A percentile compares a stretch with the other conserved stretches of the same genome.
Conservation (phyloP, 2,797 vertebrate genomes). For the Nasua narica region DNA sequence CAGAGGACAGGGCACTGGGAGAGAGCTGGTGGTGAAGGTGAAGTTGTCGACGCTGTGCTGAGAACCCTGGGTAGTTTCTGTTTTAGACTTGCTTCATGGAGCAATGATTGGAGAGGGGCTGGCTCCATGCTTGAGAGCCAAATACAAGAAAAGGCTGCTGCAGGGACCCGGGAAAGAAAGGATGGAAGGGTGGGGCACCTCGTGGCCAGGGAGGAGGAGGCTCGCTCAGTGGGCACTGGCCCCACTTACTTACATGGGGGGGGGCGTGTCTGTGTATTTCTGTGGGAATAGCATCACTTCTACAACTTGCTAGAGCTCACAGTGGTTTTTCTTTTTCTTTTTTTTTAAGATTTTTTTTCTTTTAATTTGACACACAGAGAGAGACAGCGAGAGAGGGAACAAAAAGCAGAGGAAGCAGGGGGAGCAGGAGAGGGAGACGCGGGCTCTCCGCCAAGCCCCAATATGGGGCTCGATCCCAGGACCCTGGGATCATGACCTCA, state of each 20-base stretch:
- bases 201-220: neutral
- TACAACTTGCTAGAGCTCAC: neutral
- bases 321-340: neutral
- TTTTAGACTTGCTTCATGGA: neutral
- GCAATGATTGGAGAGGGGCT: neutral
- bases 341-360: too few species aligned
- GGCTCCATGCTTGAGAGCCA: neutral
- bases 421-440: too few species aligned
- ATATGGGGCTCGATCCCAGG: too few species aligned
- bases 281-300: neutral
- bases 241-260: too few species aligned
- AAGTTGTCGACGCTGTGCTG: accelerated
- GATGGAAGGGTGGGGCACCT: neutral
- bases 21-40: neutral
- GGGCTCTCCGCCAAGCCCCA: too few species aligned
- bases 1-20: neutral
- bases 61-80: neutral
- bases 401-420: too few species aligned
- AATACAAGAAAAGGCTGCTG: neutral
- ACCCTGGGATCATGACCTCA: too few species aligned
- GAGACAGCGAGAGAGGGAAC: too few species aligned
- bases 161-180: neutral
- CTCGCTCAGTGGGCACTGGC: accelerated
- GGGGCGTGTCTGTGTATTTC: neutral
- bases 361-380: too few species aligned